These are phyloP conservation scores for Eulithis testata DNA, from an alignment of 2,888 invertebrate genomes.

Conservation along the genomic window DNA sequence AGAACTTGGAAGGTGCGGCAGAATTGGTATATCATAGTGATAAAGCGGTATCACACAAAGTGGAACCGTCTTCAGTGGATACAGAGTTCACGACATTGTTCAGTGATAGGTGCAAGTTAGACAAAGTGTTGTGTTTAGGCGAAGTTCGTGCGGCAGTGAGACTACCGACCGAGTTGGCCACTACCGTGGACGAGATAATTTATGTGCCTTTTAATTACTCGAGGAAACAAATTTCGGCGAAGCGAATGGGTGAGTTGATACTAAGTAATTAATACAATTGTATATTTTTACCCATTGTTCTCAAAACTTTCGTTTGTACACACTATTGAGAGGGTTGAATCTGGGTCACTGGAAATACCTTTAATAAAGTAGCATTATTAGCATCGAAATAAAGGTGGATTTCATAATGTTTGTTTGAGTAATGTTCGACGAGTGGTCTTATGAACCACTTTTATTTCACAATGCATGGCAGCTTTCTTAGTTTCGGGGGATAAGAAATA, in stretches of 20 bases:
- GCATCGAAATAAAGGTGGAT: too few species aligned
- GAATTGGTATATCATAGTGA: slow-evolving; percentile 74
- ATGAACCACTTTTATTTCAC: too few species aligned
- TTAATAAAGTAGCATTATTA: too few species aligned
- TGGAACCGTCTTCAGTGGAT: slow-evolving; percentile 54
- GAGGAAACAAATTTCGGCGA: slow-evolving; percentile 72
- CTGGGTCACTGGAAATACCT: too few species aligned
- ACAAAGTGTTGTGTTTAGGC: slow-evolving; percentile 83
- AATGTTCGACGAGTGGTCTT: too few species aligned
- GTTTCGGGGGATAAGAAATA: too few species aligned
- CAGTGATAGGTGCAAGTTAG: slow-evolving; percentile 73
- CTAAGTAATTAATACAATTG: slow-evolving; percentile 40
- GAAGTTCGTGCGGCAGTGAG: slow-evolving; percentile 82
- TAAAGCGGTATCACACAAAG: slow-evolving; percentile 64
- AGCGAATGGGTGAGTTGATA: slow-evolving; percentile 71
- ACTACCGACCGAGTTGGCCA: slow-evolving; percentile 79
- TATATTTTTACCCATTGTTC: slow-evolving; percentile 26
- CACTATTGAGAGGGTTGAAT: background rate
- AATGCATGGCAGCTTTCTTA: too few species aligned
- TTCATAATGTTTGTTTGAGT: too few species aligned
- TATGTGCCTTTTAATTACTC: slow-evolving; percentile 89
- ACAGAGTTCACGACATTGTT: slow-evolving; percentile 73
- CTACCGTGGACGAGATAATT: slow-evolving; percentile 81
- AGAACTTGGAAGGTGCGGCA: slow-evolving; percentile 79
- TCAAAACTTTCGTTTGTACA: slow-evolving; percentile 24